Percentiles rank a stretch among this genome's conserved stretches.
Evolutionary conservation across 2,797 vertebrate genomes (phyloP).

Genomic region (Gambusia yucatana): DNA sequence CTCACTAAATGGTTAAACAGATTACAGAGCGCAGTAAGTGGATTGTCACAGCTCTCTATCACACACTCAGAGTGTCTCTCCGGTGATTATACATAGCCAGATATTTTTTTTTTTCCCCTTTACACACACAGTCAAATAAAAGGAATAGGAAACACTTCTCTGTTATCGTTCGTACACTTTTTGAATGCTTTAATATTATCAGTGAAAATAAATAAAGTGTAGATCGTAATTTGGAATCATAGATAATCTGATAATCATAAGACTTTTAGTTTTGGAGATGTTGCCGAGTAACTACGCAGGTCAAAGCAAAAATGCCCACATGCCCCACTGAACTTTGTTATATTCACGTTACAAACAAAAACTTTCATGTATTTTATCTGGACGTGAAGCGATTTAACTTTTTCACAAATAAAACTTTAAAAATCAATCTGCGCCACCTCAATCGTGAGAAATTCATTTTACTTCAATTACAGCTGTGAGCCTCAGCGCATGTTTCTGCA

Average conservation of each 20-base stretch:
- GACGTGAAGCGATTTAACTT: background rate
- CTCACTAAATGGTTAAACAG: constrained; percentile 96
- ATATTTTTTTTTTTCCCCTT: constrained; percentile 34
- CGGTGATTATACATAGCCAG: constrained; percentile 90
- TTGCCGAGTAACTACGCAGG: background rate
- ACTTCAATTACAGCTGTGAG: background rate
- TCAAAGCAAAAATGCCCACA: background rate
- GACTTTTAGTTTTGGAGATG: background rate
- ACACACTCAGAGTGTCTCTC: constrained; percentile 89
- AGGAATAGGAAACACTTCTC: background rate
- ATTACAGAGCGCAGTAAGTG: constrained; percentile 98
- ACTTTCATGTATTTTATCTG: background rate
- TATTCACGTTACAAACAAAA: background rate
- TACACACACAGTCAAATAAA: constrained; percentile 7
- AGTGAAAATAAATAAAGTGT: background rate
- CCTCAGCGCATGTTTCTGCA: background rate
- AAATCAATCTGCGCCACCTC: background rate
- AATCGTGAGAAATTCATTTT: background rate
- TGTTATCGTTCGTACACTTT: background rate
- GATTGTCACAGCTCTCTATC: constrained; percentile 98
- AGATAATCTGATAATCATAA: background rate
- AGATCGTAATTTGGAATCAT: background rate
- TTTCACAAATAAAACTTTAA: background rate
- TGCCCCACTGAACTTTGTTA: background rate
- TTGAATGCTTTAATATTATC: background rate